phyloP scores from a whole-genome alignment of 2,888 invertebrate species.

The Lacanobia wlatinum region DNA sequence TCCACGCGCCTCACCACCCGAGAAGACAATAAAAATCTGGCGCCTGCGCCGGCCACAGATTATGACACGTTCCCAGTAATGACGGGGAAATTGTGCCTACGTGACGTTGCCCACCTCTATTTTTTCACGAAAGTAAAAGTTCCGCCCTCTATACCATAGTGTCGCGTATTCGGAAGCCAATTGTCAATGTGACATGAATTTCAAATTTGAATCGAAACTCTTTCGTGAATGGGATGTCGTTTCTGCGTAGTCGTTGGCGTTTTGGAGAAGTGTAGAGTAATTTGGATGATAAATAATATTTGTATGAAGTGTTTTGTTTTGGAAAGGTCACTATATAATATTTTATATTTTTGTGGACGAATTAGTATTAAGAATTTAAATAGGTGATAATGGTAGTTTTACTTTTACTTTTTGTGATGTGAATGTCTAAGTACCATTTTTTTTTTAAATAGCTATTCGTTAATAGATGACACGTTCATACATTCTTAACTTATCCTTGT shows the following conservation, averaged over 20 bases:
- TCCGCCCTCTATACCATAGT: slow-evolving; percentile 74
- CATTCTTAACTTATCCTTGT: background rate
- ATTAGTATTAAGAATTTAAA: slow-evolving; percentile 17
- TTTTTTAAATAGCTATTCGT: no score
- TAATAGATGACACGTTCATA: no score
- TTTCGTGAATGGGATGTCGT: slow-evolving; percentile 60
- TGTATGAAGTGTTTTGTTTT: slow-evolving; percentile 13
- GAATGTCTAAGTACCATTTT: background rate
- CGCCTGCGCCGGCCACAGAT: slow-evolving; percentile 85
- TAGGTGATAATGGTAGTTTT: background rate
- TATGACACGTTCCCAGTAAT: slow-evolving; percentile 87
- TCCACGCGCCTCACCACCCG: slow-evolving; percentile 72
- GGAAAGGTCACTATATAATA: slow-evolving; percentile 21
- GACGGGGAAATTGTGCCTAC: slow-evolving; percentile 86
- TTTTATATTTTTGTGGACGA: background rate
- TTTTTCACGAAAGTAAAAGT: slow-evolving; percentile 85
- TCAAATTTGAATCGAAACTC: slow-evolving; percentile 74
- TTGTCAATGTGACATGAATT: slow-evolving; percentile 79
- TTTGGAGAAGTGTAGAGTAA: slow-evolving; percentile 56
- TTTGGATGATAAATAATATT: slow-evolving; percentile 25
- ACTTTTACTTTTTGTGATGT: background rate
- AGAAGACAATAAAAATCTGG: slow-evolving; percentile 85
- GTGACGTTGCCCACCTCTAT: slow-evolving; percentile 79
- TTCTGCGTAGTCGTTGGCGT: slow-evolving; percentile 71
- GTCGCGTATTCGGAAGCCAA: slow-evolving; percentile 83